These are phyloP conservation scores for Rhabdomys pumilio DNA, from an alignment of 2,797 vertebrate species.

Conservation along the genomic window DNA sequence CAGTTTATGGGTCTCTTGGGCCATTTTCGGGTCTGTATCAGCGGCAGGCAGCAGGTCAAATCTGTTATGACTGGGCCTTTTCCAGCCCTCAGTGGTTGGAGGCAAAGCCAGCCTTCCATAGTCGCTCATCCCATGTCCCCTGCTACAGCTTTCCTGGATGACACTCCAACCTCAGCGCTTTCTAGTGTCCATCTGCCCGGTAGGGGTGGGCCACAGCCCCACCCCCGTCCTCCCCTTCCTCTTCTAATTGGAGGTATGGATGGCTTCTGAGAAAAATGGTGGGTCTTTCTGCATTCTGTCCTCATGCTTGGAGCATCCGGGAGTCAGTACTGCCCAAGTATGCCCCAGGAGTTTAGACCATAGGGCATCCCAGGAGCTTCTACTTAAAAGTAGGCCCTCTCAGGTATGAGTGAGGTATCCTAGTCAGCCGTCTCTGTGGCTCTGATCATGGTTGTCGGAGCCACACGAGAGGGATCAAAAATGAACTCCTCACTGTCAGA, in stretches of 20 bases:
- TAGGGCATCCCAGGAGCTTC: accelerated
- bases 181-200: neutral
- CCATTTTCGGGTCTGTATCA: slow-evolving; percentile 72
- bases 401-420: too few species aligned
- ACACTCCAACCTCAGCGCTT: neutral
- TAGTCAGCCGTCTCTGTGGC: neutral
- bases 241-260: neutral
- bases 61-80: slow-evolving; percentile 66
- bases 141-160: neutral
- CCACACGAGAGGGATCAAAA: neutral
- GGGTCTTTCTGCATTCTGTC: neutral
- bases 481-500: neutral
- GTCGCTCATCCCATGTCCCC: neutral
- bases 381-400: neutral
- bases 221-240: too few species aligned
- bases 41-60: slow-evolving; percentile 54
- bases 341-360: neutral
- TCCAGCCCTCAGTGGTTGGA: slow-evolving; percentile 66
- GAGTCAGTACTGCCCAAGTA: neutral
- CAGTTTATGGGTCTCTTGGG: slow-evolving; percentile 77
- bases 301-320: accelerated
- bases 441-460: neutral
- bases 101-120: slow-evolving; percentile 36
- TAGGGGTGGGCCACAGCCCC: neutral
- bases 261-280: neutral